Percentiles rank a stretch among this genome's conserved stretches.
Evolutionary conservation across 2,797 vertebrate genomes (phyloP).

Genomic region (Amazona ochrocephala): DNA sequence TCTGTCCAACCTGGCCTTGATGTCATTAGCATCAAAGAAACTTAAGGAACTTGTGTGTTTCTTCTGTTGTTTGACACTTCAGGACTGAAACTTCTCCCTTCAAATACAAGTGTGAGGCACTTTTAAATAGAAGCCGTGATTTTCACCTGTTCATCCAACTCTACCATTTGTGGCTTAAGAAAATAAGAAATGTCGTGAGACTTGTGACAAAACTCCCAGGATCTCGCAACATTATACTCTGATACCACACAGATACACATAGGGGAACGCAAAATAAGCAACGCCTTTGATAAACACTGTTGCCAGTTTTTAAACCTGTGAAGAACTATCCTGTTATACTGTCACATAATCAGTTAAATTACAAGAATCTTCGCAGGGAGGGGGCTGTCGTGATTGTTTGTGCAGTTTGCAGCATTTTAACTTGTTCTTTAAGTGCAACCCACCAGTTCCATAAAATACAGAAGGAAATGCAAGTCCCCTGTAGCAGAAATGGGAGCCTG

Average conservation of each 20-base stretch:
- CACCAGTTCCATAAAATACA: background rate
- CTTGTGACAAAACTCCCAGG: background rate
- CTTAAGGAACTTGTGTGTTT: background rate
- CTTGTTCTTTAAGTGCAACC: background rate
- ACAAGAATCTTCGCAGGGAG: background rate
- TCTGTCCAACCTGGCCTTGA: background rate
- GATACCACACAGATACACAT: background rate
- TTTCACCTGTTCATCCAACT: background rate
- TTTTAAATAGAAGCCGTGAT: background rate
- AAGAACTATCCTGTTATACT: background rate
- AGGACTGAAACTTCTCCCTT: background rate
- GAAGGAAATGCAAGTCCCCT: background rate
- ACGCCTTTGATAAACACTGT: background rate
- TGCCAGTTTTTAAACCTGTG: background rate
- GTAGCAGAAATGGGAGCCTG: background rate
- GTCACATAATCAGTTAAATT: background rate
- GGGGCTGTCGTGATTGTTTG: background rate
- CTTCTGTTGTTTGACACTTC: background rate
- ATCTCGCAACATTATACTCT: background rate
- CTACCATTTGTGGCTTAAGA: background rate
- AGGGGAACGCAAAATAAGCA: background rate
- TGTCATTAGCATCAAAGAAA: background rate
- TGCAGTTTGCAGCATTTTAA: background rate
- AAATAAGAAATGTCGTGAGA: background rate
- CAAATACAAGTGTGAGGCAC: background rate